These are phyloP conservation scores for Plecotus auritus DNA, from an alignment of 2,113 vertebrate genomes.

Conservation along the genomic window DNA sequence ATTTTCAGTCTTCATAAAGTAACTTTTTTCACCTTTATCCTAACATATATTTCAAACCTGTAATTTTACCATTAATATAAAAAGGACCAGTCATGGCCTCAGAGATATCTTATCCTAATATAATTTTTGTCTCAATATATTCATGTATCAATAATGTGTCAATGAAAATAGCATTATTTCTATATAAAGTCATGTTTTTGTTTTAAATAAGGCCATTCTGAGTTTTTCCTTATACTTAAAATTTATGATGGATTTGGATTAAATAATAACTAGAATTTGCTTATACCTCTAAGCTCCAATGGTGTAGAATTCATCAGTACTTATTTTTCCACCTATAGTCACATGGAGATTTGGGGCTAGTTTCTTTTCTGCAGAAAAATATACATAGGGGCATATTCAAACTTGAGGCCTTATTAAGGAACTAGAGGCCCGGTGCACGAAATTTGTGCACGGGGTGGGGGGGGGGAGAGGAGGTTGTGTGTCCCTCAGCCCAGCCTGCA, in stretches of 20 bases:
- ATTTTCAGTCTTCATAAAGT: constrained; percentile 34
- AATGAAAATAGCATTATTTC: not conserved
- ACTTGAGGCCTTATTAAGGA: not conserved
- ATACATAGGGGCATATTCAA: not conserved
- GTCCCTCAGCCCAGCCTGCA: no score
- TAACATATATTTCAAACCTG: not conserved
- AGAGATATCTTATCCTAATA: constrained; percentile 15
- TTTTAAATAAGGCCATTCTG: constrained; percentile 38
- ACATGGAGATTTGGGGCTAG: not conserved
- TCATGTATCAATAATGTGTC: not conserved
- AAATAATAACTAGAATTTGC: constrained; percentile 18
- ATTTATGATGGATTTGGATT: not conserved
- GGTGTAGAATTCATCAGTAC: not conserved
- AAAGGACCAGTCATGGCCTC: not conserved
- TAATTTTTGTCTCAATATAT: not conserved
- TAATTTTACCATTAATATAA: constrained; percentile 22
- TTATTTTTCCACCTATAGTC: not conserved
- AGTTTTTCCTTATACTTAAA: constrained; percentile 10
- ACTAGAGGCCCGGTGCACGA: no score
- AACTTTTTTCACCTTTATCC: not conserved
- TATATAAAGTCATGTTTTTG: not conserved
- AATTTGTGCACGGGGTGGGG: no score
- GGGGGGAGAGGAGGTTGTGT: no score
- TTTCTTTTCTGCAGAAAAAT: constrained; percentile 9
- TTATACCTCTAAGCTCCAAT: not conserved